These are phyloP conservation scores for Melanotaenia parkinsoni DNA, from an alignment of 2,797 vertebrate species.

Conservation along the genomic window DNA sequence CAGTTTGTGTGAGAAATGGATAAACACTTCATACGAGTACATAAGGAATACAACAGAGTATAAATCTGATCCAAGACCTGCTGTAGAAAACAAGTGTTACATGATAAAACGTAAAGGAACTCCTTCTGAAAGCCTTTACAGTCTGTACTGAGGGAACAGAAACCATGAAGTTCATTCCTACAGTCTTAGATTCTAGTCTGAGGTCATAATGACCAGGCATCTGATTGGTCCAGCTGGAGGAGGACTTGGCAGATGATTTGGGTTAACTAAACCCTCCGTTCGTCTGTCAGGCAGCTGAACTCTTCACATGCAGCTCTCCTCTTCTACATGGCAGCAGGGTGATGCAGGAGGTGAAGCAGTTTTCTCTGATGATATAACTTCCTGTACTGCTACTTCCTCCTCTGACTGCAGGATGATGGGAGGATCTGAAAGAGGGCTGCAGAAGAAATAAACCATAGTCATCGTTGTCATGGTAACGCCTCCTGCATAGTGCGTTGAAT, in stretches of 20 bases:
- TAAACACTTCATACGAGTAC: constrained; percentile 25
- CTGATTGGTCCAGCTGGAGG: too few species aligned
- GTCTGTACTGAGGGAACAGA: constrained; percentile 5
- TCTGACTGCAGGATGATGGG: background rate
- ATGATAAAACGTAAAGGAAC: background rate
- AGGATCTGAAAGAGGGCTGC: constrained; percentile 38
- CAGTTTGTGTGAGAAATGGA: constrained; percentile 3
- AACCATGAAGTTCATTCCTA: fast-evolving
- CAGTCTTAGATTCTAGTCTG: too few species aligned
- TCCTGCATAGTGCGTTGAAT: background rate
- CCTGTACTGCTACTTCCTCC: constrained; percentile 12
- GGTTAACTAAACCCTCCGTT: background rate
- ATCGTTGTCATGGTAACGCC: background rate
- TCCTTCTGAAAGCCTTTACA: constrained; percentile 13
- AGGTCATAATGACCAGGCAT: too few species aligned
- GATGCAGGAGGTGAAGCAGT: background rate
- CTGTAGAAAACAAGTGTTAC: constrained; percentile 4
- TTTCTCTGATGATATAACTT: constrained; percentile 46
- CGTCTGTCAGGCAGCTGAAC: constrained; percentile 11
- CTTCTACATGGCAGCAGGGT: constrained; percentile 19
- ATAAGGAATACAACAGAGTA: constrained; percentile 4
- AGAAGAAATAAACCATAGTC: constrained; percentile 1
- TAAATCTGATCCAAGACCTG: constrained; percentile 23
- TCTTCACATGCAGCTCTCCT: constrained; percentile 58
- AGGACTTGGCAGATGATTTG: too few species aligned